Base-by-base conservation (phyloP, 92 coral and sea anemone genomes). In the Epizoanthus ramosus region DNA sequence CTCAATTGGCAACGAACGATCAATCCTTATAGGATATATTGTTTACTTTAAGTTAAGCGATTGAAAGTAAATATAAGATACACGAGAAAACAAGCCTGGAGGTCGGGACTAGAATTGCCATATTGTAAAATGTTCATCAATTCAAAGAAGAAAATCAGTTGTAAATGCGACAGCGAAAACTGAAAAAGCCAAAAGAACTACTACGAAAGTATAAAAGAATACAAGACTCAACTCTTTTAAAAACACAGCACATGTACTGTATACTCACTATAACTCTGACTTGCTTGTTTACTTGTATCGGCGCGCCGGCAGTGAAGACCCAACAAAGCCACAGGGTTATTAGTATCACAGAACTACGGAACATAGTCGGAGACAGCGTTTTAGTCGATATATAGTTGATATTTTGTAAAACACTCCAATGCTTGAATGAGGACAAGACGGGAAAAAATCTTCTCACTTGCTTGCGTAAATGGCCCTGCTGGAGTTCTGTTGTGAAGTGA, bases 251-350 rank as follows among this genome's bases (percentile, higher is more conserved):
- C 43, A 19, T 59, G 21, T 59, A 19, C 61, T 59, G 21, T 59
- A 19, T 77, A 77, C 82, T 77, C 43, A 77, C 82, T 41, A 77
- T 39, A 21, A 77, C 69, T 47, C 47, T 63, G 14, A 65, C 19
- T 22, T 43, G 82, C 15, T 77, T 25, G 25, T 24, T 61, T 43
- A 71, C 82, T 57, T 58, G 82, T 60, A 77, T 43, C 7, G 70
- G 71, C 35, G 71, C 71, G 41, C 82, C 71, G 71, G 68, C 61
- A 41, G 82, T 63, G 61, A 39, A 41, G 39, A 60, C 71, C 21
- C 18, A 60, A 21, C 82, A 41, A 61, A 41, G 8, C 14, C 25
- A 9, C 56, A 61, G 25, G 17, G 70, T 16, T 12, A 43, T 39
- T 52, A 77, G 63, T 60, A 77, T 41, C 59, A 57, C 82, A 22